Evolutionary conservation across 2,888 invertebrate genomes (phyloP), one percentile per base, ranked within the genome.

Genomic region (Lepeophtheirus nordmannii): DNA sequence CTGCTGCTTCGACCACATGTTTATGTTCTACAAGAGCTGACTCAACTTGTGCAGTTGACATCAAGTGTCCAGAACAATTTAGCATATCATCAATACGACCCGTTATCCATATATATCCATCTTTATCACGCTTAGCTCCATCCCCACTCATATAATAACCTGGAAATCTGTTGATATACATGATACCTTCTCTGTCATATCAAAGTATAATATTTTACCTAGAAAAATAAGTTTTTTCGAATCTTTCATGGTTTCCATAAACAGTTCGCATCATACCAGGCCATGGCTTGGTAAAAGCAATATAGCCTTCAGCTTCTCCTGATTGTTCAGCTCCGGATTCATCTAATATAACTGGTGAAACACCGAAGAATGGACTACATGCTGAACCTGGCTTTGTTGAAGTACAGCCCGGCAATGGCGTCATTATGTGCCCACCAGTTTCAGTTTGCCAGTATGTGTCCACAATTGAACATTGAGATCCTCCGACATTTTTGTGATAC

Each of bases 401-500:
- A 1, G 90, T 94, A 22, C 90, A 91, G 22, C 94, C 96, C 0
- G 98, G 97, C 63, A 98, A 77, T 40, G 96, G 91, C 41, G 96
- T 93, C 60, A 98, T 81, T 22, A 96, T 89, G 78, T 97, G 96
- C 0, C 97, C 97, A 10, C 97, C 97, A 8, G 97, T 98, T 80
- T 98, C 98, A 0, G 98, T 98, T 79, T 98, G 98, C 97, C 97
- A 98, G 78, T 93, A 98, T 0, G 98, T 99, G 75, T 99, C 98
- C 0, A 89, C 90, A 73, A 99, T 87, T 67, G 94, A 89, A 76
- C 79, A 80, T 10, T 74, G 72, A 20, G 73, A 71, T 59, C 78
- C 74, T 14, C 81, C 78, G 10, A 67, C 62, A n/a, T 62, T 53
- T 37, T 67, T 64, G 75, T 92, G 86, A 76, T 93, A 96, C 96